Conservation (phyloP, 2,888 invertebrate genomes). For the Agrotis segetum region DNA sequence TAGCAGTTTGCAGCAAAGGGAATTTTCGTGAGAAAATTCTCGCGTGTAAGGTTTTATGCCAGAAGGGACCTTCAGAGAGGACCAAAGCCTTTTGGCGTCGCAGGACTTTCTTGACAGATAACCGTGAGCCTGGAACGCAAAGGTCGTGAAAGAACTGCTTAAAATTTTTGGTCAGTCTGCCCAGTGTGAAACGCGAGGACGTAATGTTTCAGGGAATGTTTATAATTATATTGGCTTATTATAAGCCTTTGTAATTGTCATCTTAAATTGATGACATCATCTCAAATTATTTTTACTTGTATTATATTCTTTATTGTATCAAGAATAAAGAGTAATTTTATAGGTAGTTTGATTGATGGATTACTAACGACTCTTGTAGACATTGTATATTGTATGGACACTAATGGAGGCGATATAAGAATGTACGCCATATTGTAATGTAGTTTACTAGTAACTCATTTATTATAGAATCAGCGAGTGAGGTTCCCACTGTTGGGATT, state of each 20-base stretch:
- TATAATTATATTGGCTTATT: background rate
- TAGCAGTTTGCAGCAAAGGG: background rate
- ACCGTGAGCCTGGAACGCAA: too few relatives aligned
- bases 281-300: constrained; percentile 1
- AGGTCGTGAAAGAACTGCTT: too few relatives aligned
- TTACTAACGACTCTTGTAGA: constrained; percentile 13
- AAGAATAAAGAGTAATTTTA: constrained; percentile 30
- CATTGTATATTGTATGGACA: background rate
- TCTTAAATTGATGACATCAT: constrained; percentile 15
- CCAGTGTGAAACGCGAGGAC: too few relatives aligned
- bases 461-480: background rate
- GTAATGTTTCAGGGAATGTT: background rate
- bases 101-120: too few relatives aligned
- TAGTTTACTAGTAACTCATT: background rate
- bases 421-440: background rate
- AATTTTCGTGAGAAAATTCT: constrained; percentile 1
- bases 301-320: background rate
- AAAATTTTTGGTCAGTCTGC: too few relatives aligned
- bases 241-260: background rate
- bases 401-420: background rate
- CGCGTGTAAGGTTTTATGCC: too few relatives aligned
- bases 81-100: too few relatives aligned
- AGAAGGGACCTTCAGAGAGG: background rate
- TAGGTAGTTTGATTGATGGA: constrained; percentile 25
- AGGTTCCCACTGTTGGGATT: background rate